Base-by-base conservation (phyloP, 2,797 vertebrate species). In the Gymnopithys bicolor region DNA sequence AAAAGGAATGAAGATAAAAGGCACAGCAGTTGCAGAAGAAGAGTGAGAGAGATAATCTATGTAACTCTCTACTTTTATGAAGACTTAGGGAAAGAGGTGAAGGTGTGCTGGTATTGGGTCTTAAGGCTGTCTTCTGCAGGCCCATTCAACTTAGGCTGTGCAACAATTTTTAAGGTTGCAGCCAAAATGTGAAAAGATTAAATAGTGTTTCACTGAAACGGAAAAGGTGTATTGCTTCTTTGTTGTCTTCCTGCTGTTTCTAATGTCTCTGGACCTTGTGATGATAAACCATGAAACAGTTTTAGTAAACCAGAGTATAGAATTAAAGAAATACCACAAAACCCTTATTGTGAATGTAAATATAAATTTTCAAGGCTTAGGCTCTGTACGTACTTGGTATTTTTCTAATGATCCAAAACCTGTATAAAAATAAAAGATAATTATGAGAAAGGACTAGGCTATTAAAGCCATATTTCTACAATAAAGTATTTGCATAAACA, bases 401-500 rank as follows among this genome's bases (percentile, higher is more conserved):
- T 89, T 89, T 87, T 52, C 15, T 80, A 93, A 53, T 68, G 55
- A 83, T 69, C 25, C 17, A 39, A 68, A 92, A 56, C n/a, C 79
- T 48, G 12, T 24, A 30, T 48, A 59, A 70, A 86, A 95, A 91
- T 68, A 84, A 77, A 83, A 80, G 51, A 28, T 21, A 71, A 55
- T 48, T 76, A 35, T 43, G 27, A 84, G 51, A 67, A 32, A 46
- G 13, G 12, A 30, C 27, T 49, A 55, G 41, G n/a, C 4, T 18
- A 67, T 89, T 92, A 91, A 94, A 87, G 24, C n/a, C 14, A 8
- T 66, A 82, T 96, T 96, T 97, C 94, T 97, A 90, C 93, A 91
- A 88, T 90, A 90, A 97, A 97, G 83, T 80, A 30, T 94, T 97
- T 96, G 94, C 97, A 97, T 96, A 97, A 97, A 97, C 69, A 55